Conservation (phyloP, 2,888 invertebrate genomes). For the Archips crataeganus region DNA sequence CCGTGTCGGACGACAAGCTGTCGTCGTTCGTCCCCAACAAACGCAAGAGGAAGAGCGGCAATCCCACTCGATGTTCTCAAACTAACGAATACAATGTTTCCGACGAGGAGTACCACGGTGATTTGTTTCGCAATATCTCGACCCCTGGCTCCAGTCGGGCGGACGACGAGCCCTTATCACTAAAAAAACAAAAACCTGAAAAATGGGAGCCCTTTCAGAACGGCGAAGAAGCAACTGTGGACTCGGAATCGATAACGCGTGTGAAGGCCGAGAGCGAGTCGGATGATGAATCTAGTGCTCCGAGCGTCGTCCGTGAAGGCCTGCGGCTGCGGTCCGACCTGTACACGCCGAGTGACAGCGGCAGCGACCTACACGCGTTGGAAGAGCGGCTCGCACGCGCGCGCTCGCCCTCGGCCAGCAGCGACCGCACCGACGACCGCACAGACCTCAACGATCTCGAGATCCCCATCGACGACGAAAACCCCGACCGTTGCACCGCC, state of each 20-base stretch:
- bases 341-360: slow-evolving; percentile 83
- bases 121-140: slow-evolving; percentile 77
- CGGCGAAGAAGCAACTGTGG: slow-evolving; percentile 73
- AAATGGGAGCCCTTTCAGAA: slow-evolving; percentile 79
- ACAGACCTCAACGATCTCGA: slow-evolving; percentile 86
- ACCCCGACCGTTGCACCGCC: slow-evolving; percentile 93
- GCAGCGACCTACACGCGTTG: slow-evolving; percentile 81
- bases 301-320: slow-evolving; percentile 80
- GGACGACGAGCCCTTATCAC: slow-evolving; percentile 76
- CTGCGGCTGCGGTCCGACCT: slow-evolving; percentile 77
- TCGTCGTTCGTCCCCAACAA: slow-evolving; percentile 86
- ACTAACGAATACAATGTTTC: slow-evolving; percentile 79
- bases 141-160: slow-evolving; percentile 73
- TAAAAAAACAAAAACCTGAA: slow-evolving; percentile 81
- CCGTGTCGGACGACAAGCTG: slow-evolving; percentile 78
- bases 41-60: slow-evolving; percentile 93
- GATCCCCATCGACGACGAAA: slow-evolving; percentile 95
- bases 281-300: slow-evolving; percentile 80
- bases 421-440: slow-evolving; percentile 75
- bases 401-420: slow-evolving; percentile 77
- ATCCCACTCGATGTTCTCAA: slow-evolving; percentile 91
- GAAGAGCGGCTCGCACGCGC: slow-evolving; percentile 83
- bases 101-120: slow-evolving; percentile 78
- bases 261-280: slow-evolving; percentile 83
- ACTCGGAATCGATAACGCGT: slow-evolving; percentile 72